A percentile compares a stretch with the other conserved stretches of the same genome.
These are phyloP conservation scores for Heliconius himera DNA, from an alignment of 1,140 invertebrate genomes.

Conservation along the genomic window DNA sequence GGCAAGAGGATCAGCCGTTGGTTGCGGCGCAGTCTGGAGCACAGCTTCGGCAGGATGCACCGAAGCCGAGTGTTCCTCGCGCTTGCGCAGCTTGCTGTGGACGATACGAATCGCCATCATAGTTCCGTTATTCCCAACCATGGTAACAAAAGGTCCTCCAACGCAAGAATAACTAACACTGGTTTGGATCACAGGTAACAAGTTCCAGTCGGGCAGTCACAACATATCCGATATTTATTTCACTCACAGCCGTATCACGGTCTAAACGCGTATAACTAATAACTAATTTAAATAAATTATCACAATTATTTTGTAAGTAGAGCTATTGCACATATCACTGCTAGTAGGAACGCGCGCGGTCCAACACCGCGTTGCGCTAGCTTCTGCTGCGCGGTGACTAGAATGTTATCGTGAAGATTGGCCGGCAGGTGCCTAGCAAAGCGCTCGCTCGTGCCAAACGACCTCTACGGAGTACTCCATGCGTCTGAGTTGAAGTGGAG, in stretches of 20 bases:
- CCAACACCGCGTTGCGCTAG: conserved; percentile 72
- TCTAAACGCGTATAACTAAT: conserved; percentile 71
- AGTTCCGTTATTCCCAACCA: conserved; percentile 91
- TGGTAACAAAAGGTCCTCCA: conserved; percentile 74
- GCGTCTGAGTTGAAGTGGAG: conserved; percentile 79
- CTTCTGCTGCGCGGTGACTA: conserved; percentile 80
- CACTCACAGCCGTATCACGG: conserved; percentile 78
- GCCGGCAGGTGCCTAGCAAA: conserved; percentile 83
- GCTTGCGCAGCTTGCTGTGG: conserved; percentile 92
- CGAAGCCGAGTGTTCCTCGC: conserved; percentile 87
- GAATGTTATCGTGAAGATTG: conserved; percentile 76
- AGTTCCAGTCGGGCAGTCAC: conserved; percentile 80
- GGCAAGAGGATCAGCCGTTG: conserved; percentile 75
- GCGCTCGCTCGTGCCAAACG: conserved; percentile 83
- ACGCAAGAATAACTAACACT: conserved; percentile 77
- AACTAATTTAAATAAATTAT: conserved; percentile 81
- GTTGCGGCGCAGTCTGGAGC: conserved; percentile 82
- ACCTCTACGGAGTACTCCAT: conserved; percentile 83
- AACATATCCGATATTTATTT: conserved; percentile 73
- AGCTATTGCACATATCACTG: conserved; percentile 82
- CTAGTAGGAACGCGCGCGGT: conserved; percentile 78
- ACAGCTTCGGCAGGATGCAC: conserved; percentile 85
- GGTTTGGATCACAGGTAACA: conserved; percentile 75
- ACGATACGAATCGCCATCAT: conserved; percentile 93
- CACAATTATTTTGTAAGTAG: conserved; percentile 79